phyloP scores from a whole-genome alignment of 2,113 vertebrate genomes.

The Anarhynchus alexandrinus region DNA sequence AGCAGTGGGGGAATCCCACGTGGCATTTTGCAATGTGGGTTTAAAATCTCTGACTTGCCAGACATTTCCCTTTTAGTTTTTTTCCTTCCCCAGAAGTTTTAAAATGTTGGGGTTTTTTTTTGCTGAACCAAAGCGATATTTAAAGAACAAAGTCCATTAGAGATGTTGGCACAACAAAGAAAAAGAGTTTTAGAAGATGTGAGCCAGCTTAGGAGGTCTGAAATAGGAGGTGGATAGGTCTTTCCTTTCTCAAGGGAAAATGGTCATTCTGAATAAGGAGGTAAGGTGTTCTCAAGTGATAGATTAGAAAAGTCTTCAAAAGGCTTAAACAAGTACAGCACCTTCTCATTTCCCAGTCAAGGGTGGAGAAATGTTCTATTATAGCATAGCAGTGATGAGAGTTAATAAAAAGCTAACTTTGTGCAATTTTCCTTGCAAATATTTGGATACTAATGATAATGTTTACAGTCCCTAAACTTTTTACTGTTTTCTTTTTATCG shows the following conservation, averaged over 20 bases:
- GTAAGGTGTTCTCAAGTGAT: neutral
- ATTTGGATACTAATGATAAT: neutral
- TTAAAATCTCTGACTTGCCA: slow-evolving; percentile 21
- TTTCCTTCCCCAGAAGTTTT: neutral
- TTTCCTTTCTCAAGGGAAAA: neutral
- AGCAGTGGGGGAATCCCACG: neutral
- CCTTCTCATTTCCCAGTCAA: neutral
- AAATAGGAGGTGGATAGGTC: neutral
- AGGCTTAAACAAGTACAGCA: neutral
- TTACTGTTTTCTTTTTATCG: neutral
- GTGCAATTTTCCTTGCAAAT: neutral
- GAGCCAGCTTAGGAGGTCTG: neutral
- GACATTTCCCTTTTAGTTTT: neutral
- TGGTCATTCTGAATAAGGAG: neutral
- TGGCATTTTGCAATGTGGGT: neutral
- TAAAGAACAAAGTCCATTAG: neutral
- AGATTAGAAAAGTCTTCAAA: neutral
- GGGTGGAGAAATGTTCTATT: neutral
- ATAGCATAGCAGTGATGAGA: neutral
- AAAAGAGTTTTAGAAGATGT: neutral
- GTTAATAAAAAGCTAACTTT: neutral
- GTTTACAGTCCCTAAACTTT: neutral
- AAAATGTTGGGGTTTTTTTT: slow-evolving; percentile 8
- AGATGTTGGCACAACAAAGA: neutral
- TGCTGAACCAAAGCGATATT: neutral